Percentiles rank a stretch among this genome's conserved stretches.
Evolutionary conservation across 23 tunicate genomes (phyloP).

Genomic region (Halocynthia roretzi): DNA sequence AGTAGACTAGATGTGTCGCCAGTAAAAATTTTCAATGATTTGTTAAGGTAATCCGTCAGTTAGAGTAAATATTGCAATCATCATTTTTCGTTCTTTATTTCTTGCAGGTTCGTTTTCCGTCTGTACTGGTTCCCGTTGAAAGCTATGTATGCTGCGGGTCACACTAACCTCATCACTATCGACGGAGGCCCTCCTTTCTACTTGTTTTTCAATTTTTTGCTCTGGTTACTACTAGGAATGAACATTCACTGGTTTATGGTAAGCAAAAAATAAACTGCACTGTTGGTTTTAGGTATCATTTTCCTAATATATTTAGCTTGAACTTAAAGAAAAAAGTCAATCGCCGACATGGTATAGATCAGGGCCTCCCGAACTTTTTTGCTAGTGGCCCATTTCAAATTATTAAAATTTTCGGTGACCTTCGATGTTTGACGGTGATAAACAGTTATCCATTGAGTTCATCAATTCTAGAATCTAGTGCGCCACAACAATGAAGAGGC

Average conservation of each 20-base stretch:
- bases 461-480: too few relatives aligned
- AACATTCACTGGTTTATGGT: constrained; percentile 92
- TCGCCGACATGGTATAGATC: background rate
- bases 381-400: background rate
- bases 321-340: background rate
- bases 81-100: background rate
- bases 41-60: background rate
- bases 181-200: constrained; percentile 42
- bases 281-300: background rate
- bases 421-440: too few relatives aligned
- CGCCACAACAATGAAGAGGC: too few relatives aligned
- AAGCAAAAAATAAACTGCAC: background rate
- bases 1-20: background rate
- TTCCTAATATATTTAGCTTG: background rate
- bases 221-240: constrained; percentile 71
- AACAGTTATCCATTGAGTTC: too few relatives aligned
- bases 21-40: background rate
- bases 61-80: background rate
- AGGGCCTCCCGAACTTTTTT: background rate
- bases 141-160: constrained; percentile 88
- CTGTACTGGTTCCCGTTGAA: constrained; percentile 91
- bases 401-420: too few relatives aligned
- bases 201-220: constrained; percentile 62
- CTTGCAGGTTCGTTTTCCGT: constrained; percentile 71
- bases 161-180: constrained; percentile 25